Evolutionary conservation across 2,113 vertebrate species (phyloP), one percentile per base, ranked within the genome.

Genomic region (Dasyornis broadbenti): DNA sequence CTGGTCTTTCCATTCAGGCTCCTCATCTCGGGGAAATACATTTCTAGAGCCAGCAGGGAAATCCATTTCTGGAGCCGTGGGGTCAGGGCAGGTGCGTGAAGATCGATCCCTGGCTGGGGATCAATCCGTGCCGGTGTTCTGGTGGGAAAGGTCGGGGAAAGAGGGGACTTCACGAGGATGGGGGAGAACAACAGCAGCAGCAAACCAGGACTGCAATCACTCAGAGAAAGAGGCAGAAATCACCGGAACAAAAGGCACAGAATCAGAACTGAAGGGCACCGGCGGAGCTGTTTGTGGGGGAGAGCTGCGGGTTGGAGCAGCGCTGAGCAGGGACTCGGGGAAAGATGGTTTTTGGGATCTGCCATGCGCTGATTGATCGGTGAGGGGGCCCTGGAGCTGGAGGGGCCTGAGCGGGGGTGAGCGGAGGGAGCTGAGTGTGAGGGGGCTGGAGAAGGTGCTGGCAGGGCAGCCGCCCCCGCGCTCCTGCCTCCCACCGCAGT

Each of bases 91-190:
- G 57, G 28, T 12, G 47, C 0, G 0, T 3, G 33, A 0, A 0
- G 39, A 82, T 24, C 0, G 2, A 85, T 45, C 50, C 18, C 11
- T 19, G 52, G 1, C 0, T 2, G 13, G 0, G 0, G 60, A 84
- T 26, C 0, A 0, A 85, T 54, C 47, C 26, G 2, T 31, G 49
- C 20, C n/a, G 14, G 4, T 0, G 0, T 8, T 65, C 6, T 2
- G 12, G 5, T 8, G 11, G 37, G n/a, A 77, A 45, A 76, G 54
- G 4, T 27, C 40, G 44, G n/a, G n/a, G n/a, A n/a, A n/a, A 60
- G 13, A 56, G 35, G n/a, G 1, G 7, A 21, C 5, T 4, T 21
- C 76, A 6, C 0, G 0, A 26, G 24, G 37, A 17, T 3, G 16
- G 24, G 22, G 37, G 22, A 57, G 35, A 68, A 68, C 26, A 16